phyloP scores from a whole-genome alignment of 2,113 vertebrate species.

The Mohoua ochrocephala region DNA sequence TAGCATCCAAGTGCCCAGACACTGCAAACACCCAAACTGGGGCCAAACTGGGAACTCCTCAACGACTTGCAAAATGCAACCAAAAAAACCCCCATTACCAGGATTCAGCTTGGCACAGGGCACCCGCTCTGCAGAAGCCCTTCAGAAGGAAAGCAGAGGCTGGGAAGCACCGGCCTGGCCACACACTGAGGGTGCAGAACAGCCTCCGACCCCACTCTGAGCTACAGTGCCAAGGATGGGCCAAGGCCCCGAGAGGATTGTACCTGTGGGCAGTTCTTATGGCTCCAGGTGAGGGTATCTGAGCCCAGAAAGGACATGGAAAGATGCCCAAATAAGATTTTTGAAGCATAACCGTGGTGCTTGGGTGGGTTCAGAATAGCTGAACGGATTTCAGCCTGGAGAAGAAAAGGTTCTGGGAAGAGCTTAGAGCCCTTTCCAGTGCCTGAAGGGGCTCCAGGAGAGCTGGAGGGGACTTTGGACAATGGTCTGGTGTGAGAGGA shows the following conservation, averaged over 20 bases:
- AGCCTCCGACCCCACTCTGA: background rate
- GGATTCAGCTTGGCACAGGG: background rate
- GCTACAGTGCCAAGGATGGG: fast-evolving
- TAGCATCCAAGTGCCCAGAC: background rate
- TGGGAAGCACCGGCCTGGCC: background rate
- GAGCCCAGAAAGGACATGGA: background rate
- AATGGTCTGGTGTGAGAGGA: fast-evolving
- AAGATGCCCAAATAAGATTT: background rate
- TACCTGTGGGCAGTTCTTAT: background rate
- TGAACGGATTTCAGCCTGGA: background rate
- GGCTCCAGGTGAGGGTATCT: background rate
- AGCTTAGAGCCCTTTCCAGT: background rate
- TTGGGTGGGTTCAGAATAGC: background rate
- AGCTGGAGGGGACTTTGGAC: background rate
- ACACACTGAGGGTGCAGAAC: fast-evolving
- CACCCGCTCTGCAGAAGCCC: background rate
- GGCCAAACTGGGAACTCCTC: background rate
- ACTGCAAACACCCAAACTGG: background rate
- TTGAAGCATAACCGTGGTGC: background rate
- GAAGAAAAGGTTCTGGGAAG: background rate
- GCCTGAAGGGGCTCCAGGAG: background rate
- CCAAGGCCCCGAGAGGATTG: no score
- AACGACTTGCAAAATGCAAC: background rate
- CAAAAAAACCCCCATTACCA: background rate
- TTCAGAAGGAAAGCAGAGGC: background rate